Evolutionary conservation across 1,140 invertebrate genomes (phyloP).

Genomic region (Listronotus oregonensis): DNA sequence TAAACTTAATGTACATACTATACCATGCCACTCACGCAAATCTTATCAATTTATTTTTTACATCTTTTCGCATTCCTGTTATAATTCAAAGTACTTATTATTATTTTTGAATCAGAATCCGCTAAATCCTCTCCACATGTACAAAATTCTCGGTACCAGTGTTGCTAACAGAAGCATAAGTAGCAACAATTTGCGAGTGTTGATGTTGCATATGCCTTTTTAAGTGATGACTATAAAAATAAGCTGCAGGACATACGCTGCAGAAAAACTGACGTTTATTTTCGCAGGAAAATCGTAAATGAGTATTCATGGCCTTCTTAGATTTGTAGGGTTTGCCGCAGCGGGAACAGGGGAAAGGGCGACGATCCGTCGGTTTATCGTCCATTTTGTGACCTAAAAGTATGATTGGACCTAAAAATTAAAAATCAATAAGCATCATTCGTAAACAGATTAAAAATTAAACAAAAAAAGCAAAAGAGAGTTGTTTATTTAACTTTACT

Average conservation of each 20-base stretch:
- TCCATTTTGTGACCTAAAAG: background rate
- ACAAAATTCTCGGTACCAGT: too few species aligned
- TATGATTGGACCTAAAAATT: background rate
- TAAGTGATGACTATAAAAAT: conserved; percentile 47
- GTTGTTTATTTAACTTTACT: too few species aligned
- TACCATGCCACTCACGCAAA: too few species aligned
- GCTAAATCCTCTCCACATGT: too few species aligned
- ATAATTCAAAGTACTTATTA: too few species aligned
- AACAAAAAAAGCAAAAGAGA: too few species aligned
- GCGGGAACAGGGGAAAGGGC: conserved; percentile 38
- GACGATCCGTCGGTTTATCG: background rate
- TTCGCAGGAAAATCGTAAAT: conserved; percentile 52
- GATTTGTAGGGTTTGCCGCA: conserved; percentile 48
- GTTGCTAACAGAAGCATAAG: background rate
- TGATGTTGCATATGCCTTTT: conserved; percentile 45
- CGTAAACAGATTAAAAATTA: too few species aligned
- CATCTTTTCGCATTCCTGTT: too few species aligned
- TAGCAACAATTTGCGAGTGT: conserved; percentile 27
- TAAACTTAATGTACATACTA: too few species aligned
- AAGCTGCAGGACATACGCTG: conserved; percentile 51
- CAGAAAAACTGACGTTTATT: conserved; percentile 53
- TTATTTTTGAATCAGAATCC: too few species aligned
- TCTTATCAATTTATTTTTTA: too few species aligned
- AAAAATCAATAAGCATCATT: background rate
- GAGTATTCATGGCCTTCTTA: conserved; percentile 45